Percentiles rank a stretch among this genome's conserved stretches.
Evolutionary conservation across 2,113 vertebrate species (phyloP).

Genomic region (Microcebus tavaratra): DNA sequence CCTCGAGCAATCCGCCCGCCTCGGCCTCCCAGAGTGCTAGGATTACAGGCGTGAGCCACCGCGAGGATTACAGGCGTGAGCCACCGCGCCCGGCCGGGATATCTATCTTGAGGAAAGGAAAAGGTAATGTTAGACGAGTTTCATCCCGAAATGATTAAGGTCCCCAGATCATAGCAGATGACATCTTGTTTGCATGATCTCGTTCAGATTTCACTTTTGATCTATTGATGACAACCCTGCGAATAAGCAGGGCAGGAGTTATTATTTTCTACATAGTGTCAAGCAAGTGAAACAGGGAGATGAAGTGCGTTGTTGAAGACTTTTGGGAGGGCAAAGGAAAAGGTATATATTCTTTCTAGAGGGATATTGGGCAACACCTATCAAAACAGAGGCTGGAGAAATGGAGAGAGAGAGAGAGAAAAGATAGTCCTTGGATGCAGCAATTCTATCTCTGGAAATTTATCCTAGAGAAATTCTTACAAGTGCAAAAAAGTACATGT

Average conservation of each 20-base stretch:
- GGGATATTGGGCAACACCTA: not conserved
- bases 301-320: not conserved
- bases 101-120: not conserved
- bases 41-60: too few species aligned
- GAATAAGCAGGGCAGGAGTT: not conserved
- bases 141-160: not conserved
- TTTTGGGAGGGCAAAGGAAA: not conserved
- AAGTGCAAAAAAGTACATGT: not conserved
- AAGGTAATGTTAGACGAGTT: not conserved
- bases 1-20: too few species aligned
- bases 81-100: not conserved
- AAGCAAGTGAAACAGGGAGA: not conserved
- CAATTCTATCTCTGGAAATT: not conserved
- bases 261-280: not conserved
- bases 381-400: not conserved
- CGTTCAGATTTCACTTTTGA: conserved; percentile 11
- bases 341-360: not conserved
- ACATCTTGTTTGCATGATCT: not conserved
- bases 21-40: too few species aligned
- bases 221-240: not conserved
- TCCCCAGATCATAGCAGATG: not conserved
- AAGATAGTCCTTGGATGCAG: not conserved
- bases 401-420: not conserved
- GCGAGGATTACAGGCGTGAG: too few species aligned
- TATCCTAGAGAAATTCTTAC: not conserved